Evolutionary conservation across 2,888 invertebrate genomes (phyloP).

Genomic region (Pinctada fucata): DNA sequence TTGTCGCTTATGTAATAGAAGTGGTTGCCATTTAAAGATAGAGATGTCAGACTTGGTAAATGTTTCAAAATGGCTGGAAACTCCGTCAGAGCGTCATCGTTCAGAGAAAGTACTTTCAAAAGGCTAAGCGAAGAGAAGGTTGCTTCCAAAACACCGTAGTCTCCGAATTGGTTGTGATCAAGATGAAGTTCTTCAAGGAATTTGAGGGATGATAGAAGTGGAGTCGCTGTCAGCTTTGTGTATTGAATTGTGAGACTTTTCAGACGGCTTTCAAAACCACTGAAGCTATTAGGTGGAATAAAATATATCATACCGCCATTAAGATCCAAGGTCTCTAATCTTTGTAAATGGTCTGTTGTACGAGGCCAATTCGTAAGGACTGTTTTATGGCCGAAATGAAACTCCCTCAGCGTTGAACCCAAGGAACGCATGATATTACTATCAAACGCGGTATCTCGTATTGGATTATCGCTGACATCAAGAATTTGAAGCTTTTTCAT

Average conservation of each 20-base stretch:
- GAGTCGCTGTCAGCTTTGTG: conserved; percentile 43
- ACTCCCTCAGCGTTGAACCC: conserved; percentile 33
- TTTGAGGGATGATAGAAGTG: conserved; percentile 40
- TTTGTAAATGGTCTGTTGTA: conserved; percentile 46
- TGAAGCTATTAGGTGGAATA: conserved; percentile 45
- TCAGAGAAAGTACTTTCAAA: conserved; percentile 30
- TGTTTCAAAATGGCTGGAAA: conserved; percentile 31
- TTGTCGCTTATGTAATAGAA: conserved; percentile 35
- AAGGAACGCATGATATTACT: conserved; percentile 23
- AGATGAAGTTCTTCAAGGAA: conserved; percentile 47
- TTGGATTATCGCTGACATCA: conserved; percentile 33
- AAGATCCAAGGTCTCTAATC: conserved; percentile 39
- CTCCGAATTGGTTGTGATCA: conserved; percentile 40
- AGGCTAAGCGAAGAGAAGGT: conserved; percentile 35
- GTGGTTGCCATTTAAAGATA: conserved; percentile 29
- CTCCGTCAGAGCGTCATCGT: conserved; percentile 21
- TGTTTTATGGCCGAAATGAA: conserved; percentile 46
- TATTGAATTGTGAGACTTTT: conserved; percentile 48
- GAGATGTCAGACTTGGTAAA: conserved; percentile 15
- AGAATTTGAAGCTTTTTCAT: conserved; percentile 11
- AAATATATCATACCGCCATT: conserved; percentile 39
- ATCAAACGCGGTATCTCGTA: not conserved
- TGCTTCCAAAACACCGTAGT: conserved; percentile 36
- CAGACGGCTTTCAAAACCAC: conserved; percentile 51
- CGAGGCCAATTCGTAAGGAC: conserved; percentile 45